Conservation (phyloP, 2,888 invertebrate genomes). For the Trachelus stipa region DNA sequence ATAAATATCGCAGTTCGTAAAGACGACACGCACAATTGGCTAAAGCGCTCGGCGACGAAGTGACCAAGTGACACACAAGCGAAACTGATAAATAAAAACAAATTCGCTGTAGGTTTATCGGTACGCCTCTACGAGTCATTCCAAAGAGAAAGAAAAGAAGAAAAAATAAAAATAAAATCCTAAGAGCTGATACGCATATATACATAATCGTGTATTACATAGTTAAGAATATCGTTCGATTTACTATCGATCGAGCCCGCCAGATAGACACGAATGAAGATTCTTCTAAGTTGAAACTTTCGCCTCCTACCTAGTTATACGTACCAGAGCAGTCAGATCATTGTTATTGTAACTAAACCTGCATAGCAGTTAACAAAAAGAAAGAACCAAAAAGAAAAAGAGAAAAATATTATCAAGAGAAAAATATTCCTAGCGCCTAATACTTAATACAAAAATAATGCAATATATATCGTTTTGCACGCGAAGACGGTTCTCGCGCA, state of each 20-base stretch:
- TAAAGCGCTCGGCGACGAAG: not conserved
- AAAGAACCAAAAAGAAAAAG: constrained; percentile 25
- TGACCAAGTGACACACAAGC: not conserved
- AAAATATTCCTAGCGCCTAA: constrained; percentile 15
- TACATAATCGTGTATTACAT: not conserved
- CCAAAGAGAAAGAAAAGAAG: not conserved
- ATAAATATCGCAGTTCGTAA: not conserved
- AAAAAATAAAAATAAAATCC: not conserved
- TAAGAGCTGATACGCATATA: not conserved
- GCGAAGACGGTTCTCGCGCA: constrained; percentile 8
- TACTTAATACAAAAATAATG: constrained; percentile 24
- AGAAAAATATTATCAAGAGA: constrained; percentile 8
- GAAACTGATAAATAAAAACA: not conserved
- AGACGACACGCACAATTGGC: not conserved
- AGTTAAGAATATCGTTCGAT: not conserved
- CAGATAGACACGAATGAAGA: not conserved
- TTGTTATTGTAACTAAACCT: constrained; percentile 34
- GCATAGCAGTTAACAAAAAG: constrained; percentile 43
- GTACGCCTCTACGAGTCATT: not conserved
- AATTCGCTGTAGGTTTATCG: not conserved
- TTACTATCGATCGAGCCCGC: not conserved
- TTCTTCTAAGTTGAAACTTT: constrained; percentile 8
- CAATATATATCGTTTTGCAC: constrained; percentile 5
- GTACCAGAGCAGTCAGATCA: constrained; percentile 30
- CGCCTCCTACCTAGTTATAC: constrained; percentile 15